These are phyloP conservation scores for Numenius arquata DNA, from an alignment of 2,113 vertebrate species.

Conservation along the genomic window DNA sequence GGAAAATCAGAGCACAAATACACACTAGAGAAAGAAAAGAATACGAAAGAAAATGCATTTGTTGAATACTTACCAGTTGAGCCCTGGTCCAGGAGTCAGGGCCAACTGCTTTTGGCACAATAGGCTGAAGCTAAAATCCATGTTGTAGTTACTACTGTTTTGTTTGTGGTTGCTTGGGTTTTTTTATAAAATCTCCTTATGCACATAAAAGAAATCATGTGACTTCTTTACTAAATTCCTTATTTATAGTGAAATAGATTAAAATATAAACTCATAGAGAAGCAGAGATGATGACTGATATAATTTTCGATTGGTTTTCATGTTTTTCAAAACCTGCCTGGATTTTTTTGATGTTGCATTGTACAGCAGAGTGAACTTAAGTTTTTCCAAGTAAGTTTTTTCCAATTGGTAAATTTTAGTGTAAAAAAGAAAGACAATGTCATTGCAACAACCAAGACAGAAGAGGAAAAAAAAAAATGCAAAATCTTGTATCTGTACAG, in stretches of 20 bases:
- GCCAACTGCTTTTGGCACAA: neutral
- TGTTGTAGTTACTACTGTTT: neutral
- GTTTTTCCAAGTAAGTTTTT: neutral
- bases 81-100: neutral
- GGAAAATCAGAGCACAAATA: neutral
- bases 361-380: neutral
- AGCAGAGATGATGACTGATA: neutral
- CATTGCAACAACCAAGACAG: neutral
- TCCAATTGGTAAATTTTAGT: neutral
- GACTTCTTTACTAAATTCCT: neutral
- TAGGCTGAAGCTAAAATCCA: neutral
- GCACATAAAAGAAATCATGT: neutral
- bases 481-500: neutral
- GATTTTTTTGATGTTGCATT: neutral
- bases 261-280: neutral
- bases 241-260: neutral
- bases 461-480: neutral
- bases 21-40: neutral
- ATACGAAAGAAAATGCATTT: neutral
- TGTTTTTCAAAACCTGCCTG: neutral
- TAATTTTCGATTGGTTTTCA: neutral
- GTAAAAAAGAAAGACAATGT: neutral
- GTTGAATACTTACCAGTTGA: neutral
- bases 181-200: neutral
- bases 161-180: neutral